Conservation (phyloP, 2,888 invertebrate genomes). For the Drosophila rubida region DNA sequence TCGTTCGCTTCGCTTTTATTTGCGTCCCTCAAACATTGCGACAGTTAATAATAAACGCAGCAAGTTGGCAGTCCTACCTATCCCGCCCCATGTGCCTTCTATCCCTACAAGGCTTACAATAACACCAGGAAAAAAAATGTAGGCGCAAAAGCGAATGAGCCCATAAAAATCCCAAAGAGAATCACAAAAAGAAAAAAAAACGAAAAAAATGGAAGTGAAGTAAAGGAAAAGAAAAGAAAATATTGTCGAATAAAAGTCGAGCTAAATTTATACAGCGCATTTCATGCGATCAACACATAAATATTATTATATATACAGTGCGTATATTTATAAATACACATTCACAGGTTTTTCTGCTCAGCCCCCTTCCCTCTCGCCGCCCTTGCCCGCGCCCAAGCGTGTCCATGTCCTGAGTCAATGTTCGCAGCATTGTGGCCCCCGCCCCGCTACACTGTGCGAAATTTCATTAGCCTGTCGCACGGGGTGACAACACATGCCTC, state of each 20-base stretch:
- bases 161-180: constrained; percentile 50
- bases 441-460: constrained; percentile 29
- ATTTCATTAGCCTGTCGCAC: neutral
- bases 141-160: constrained; percentile 48
- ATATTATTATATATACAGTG: constrained; percentile 71
- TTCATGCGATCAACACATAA: constrained; percentile 80
- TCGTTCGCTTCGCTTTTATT: constrained; percentile 39
- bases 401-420: constrained; percentile 36
- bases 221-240: constrained; percentile 41
- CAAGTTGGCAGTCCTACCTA: constrained; percentile 20
- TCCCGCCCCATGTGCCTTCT: neutral
- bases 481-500: neutral
- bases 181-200: constrained; percentile 16
- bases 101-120: constrained; percentile 33
- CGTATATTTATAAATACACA: constrained; percentile 38
- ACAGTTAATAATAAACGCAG: constrained; percentile 76
- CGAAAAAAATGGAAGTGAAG: constrained; percentile 3
- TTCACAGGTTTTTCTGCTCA: constrained; percentile 26
- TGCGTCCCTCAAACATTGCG: constrained; percentile 59
- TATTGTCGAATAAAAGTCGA: constrained; percentile 64
- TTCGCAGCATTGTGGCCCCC: constrained; percentile 4
- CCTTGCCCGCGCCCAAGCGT: too few relatives aligned
- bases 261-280: constrained; percentile 77
- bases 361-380: neutral
- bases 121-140: constrained; percentile 21